Percentiles rank a stretch among this genome's conserved stretches.
Conservation (phyloP, 2,888 invertebrate species). For the Dynastes maya region DNA sequence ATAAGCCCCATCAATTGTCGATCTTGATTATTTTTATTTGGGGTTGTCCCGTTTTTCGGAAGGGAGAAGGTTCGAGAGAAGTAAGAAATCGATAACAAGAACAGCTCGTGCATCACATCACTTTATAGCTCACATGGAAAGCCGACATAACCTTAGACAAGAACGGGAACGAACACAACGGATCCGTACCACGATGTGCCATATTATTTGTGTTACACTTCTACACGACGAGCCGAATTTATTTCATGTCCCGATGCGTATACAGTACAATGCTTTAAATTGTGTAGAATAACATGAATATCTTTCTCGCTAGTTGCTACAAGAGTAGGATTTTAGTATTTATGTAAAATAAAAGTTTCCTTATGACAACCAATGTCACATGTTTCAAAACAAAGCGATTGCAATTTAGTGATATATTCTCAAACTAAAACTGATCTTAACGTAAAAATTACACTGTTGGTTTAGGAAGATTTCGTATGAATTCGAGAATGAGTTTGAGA, state of each 20-base stretch:
- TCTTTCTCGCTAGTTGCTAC: too few relatives aligned
- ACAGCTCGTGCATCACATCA: background rate
- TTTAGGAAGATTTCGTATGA: too few relatives aligned
- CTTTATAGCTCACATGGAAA: background rate
- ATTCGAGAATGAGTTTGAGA: too few relatives aligned
- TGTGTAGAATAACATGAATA: too few relatives aligned
- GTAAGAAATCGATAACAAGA: constrained; percentile 26
- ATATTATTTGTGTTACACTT: background rate
- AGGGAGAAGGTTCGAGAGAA: constrained; percentile 45
- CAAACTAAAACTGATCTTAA: too few relatives aligned
- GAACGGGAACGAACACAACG: background rate
- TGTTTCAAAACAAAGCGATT: too few relatives aligned
- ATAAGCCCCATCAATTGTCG: constrained; percentile 58
- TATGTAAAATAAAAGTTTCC: too few relatives aligned
- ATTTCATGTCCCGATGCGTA: background rate
- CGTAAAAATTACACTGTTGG: too few relatives aligned
- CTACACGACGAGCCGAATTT: background rate
- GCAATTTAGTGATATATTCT: too few relatives aligned
- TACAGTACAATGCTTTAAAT: too few relatives aligned
- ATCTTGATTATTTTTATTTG: constrained; percentile 50
- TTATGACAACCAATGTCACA: too few relatives aligned
- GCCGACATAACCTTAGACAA: constrained; percentile 33
- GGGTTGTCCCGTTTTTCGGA: constrained; percentile 48
- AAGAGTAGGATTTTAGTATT: too few relatives aligned
- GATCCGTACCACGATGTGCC: constrained; percentile 2